Evolutionary conservation across 2,797 vertebrate species (phyloP), one percentile per base, ranked within the genome.

Genomic region (Thalassophryne amazonica): DNA sequence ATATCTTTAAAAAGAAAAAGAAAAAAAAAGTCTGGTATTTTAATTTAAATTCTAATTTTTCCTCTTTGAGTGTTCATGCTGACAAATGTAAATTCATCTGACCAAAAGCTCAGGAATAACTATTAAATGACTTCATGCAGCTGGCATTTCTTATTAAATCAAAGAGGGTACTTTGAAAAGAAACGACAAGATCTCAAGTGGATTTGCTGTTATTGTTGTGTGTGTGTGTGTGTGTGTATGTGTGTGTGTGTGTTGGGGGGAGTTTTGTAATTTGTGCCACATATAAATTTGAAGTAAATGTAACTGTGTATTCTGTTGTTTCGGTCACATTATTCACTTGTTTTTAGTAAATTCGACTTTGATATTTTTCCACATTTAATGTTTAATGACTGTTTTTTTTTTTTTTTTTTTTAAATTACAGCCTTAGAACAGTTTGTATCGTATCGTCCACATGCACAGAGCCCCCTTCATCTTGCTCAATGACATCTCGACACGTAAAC

Each of bases 111-210:
- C 39, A 40, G 30, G 22, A 33, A 56, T 56, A 53, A 46, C 45
- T 49, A 45, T 56, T 49, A 40, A 39, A 72, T 49, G 11, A 53
- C 23, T 49, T 53, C 29, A 15, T 38, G 10, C 22, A 19, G 36
- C 22, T 39, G 51, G 28, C 54, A 37, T 56, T 60, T 43, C 12
- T 43, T 35, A 42, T 58, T 56, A 62, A 52, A 51, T 45, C 48
- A 49, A 13, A 56, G 28, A 52, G 39, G 60, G 13, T 23, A 16
- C 17, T 40, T 24, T 33, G 38, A 38, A 54, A 34, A 31, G 35
- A 25, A 29, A 39, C 30, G 40, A 46, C 10, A 2, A 40, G 38
- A 32, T 65, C 22, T 30, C 23, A 10, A 30, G 33, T 56, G 33
- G 12, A n/a, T n/a, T n/a, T n/a, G n/a, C n/a, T n/a, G n/a, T n/a